phyloP scores from a whole-genome alignment of 2,797 vertebrate species.

The Catostomus latipinnis region DNA sequence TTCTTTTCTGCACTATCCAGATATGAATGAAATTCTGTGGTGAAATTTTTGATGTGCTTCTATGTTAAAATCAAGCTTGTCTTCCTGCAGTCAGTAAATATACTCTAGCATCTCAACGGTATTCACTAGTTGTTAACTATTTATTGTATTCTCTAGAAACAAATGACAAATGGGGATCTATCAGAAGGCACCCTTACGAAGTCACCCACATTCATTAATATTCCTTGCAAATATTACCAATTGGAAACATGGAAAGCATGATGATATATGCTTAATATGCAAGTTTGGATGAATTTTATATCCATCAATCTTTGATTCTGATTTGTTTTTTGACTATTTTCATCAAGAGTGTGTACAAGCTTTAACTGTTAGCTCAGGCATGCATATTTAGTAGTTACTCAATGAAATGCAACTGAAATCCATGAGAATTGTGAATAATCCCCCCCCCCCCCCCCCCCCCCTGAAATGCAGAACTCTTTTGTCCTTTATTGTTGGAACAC shows the following conservation, averaged over 20 bases:
- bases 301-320: constrained; percentile 62
- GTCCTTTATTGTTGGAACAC: constrained; percentile 60
- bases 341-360: constrained; percentile 76
- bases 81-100: constrained; percentile 91
- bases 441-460: constrained; percentile 71
- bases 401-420: constrained; percentile 79
- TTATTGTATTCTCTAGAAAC: constrained; percentile 83
- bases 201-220: constrained; percentile 78
- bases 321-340: constrained; percentile 59
- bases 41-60: constrained; percentile 90
- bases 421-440: constrained; percentile 61
- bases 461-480: constrained; percentile 74
- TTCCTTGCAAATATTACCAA: constrained; percentile 70
- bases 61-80: constrained; percentile 92
- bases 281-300: constrained; percentile 68
- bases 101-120: constrained; percentile 86
- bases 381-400: constrained; percentile 63
- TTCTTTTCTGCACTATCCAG: constrained; percentile 90
- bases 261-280: constrained; percentile 79
- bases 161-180: constrained; percentile 79
- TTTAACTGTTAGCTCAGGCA: constrained; percentile 83
- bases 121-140: constrained; percentile 83
- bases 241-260: constrained; percentile 75
- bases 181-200: constrained; percentile 76
- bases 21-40: constrained; percentile 89